Conservation (phyloP, 2,888 invertebrate species). For the Parasteatoda lunata region DNA sequence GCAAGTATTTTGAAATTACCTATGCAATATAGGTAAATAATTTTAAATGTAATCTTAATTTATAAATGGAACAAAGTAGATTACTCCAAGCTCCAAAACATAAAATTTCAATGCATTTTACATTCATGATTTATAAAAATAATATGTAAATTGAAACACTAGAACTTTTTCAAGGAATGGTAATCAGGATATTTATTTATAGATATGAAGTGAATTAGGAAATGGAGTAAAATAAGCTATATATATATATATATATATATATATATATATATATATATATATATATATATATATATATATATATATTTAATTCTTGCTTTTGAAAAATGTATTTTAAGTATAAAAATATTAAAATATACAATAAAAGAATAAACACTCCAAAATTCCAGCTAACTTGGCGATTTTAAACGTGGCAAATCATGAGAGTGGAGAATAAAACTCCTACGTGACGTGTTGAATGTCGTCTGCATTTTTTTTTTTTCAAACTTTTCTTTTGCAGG, state of each 20-base stretch:
- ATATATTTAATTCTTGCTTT: neutral
- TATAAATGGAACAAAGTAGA: too few species aligned
- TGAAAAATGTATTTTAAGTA: neutral
- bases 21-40: too few species aligned
- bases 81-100: too few species aligned
- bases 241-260: conserved; percentile 1
- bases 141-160: too few species aligned
- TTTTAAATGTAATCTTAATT: too few species aligned
- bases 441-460: conserved; percentile 62
- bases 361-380: neutral
- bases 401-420: conserved; percentile 66
- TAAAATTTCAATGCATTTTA: too few species aligned
- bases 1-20: too few species aligned
- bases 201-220: too few species aligned
- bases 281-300: conserved; percentile 1
- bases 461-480: conserved; percentile 43
- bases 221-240: neutral
- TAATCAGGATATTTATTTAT: too few species aligned
- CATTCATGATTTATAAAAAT: too few species aligned
- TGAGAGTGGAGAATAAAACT: conserved; percentile 65
- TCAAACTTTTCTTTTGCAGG: conserved; percentile 7
- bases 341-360: neutral
- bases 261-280: conserved; percentile 1
- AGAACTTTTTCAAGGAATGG: too few species aligned
- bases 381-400: conserved; percentile 47